Base-by-base conservation (phyloP, 2,113 vertebrate genomes). In the Cariama cristata region DNA sequence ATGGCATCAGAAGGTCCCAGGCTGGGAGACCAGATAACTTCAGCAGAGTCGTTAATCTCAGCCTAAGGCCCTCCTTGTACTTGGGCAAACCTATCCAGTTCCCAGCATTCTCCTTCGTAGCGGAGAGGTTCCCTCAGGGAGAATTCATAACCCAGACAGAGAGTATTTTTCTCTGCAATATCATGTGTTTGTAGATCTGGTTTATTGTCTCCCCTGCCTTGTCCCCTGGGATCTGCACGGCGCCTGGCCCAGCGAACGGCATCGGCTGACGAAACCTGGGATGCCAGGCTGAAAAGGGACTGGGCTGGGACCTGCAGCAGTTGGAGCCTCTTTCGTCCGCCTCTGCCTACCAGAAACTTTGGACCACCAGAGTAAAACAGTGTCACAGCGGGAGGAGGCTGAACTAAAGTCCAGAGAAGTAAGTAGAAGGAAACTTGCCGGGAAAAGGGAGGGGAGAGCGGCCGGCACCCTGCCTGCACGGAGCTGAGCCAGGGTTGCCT, bases 171-270 rank as follows among this genome's bases (percentile, higher is more conserved):
- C 97, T 97, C 33, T 14, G 97, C 90, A 93, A 97, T 97, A 97
- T 98, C 71, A 96, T 95, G 98, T 98, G 98, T 98, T 98, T 98
- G 97, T 98, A 97, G 98, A 96, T 98, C 98, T 98, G 98, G 98
- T 98, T 98, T 98, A 98, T 98, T 98, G 98, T 97, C 94, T 98
- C 95, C 95, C 96, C 97, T 86, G 50, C 27, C 45, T 96, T 87
- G 88, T 97, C 97, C 98, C 97, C 97, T 4, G 18, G 66, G 97
- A 98, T 93, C 97, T 94, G 95, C 97, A 79, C 96, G 69, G 97
- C 92, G 98, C 98, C 98, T 98, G 98, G 98, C 97, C 98, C 86
- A 56, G 88, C 47, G 12, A 1, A 17, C 1, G 76, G 97, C 98
- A 96, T 97, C 98, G 91, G 45, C 45, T 9, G 79, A 7, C 16